phyloP scores from a whole-genome alignment of 2,113 vertebrate genomes.

The Sus scrofa region T2T-Sscrofa CM000830.6:26517001-26517500 shows the following conservation, averaged over 20 bases:
- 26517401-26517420: conserved; percentile 92
- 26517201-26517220: conserved; percentile 85
- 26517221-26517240: conserved; percentile 87
- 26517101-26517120: conserved; percentile 89
- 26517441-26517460: conserved; percentile 88
- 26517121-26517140: conserved; percentile 83
- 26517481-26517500: conserved; percentile 86
- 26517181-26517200: conserved; percentile 86
- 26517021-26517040: conserved; percentile 80
- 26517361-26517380: conserved; percentile 91
- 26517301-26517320: neutral
- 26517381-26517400: conserved; percentile 92
- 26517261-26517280: conserved; percentile 86
- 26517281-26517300: conserved; percentile 84
- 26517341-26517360: conserved; percentile 92
- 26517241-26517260: conserved; percentile 86
- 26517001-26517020: conserved; percentile 81
- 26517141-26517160: conserved; percentile 85
- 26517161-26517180: conserved; percentile 84
- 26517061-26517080: conserved; percentile 82
- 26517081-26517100: conserved; percentile 85
- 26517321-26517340: conserved; percentile 85
- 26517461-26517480: conserved; percentile 87
- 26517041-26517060: conserved; percentile 83
- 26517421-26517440: conserved; percentile 88